Base-by-base conservation (phyloP, 2,797 vertebrate genomes). In the Diplodus sargus region DNA sequence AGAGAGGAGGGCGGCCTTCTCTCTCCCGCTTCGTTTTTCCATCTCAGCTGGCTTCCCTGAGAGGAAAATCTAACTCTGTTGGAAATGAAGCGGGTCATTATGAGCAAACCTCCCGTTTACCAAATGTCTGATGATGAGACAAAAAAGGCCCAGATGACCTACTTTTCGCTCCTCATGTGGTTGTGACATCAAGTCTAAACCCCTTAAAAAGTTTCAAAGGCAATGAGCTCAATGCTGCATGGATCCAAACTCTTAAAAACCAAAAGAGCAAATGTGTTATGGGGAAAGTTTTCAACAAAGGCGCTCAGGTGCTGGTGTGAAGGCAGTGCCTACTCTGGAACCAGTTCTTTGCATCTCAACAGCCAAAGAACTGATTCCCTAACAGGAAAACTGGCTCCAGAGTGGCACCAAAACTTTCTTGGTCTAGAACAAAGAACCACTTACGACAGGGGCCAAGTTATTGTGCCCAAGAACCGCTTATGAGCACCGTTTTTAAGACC, bases 31-130 rank as follows among this genome's bases (percentile, higher is more conserved):
- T 70, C 52, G 16, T 76, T 90, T 93, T 91, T 91, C 85, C 84
- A 68, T 83, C 76, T 69, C 81, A 70, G 53, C 87, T 93, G 88
- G 91, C 88, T 75, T 67, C 64, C 71, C 69, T 16, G 60, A 78
- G 64, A 87, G 91, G 91, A 94, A 93, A 93, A 87, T 88, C 66
- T 77, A 73, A 90, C 84, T 78, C 73, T 81, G 67, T 61, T 91
- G 81, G 72, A 83, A 73, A 47, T 54, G 63, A 90, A 88, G 56
- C 48, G 23, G 73, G 67, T 79, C 74, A 78, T 88, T 82, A 83
- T 53, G 48, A 59, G 54, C 71, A 75, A 76, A 52, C 23, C 60
- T 77, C 82, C 75, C 23, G 17, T 85, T 85, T 53, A 74, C 77
- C 76, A 77, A 83, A 85, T 18, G 70, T 71, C 82, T 85, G 54